Conservation (phyloP, 2,797 vertebrate species). For the Acipenser ruthenus region DNA sequence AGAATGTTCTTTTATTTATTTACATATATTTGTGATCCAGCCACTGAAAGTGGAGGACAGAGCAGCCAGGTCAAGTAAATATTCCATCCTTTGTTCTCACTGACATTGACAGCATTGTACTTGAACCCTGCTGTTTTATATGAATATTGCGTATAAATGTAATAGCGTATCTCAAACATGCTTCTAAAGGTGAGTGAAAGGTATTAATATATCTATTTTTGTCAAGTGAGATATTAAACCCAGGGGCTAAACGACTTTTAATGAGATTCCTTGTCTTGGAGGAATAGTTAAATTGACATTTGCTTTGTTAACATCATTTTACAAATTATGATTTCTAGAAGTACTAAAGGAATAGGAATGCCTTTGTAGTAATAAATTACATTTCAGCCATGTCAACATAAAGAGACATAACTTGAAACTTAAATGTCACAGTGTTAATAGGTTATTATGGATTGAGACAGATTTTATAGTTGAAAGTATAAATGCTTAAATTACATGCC, state of each 20-base stretch:
- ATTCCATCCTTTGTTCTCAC: background rate
- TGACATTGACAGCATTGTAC: background rate
- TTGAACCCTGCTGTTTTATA: slow-evolving; percentile 9
- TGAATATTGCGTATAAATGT: slow-evolving; percentile 23
- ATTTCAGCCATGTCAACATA: slow-evolving; percentile 46
- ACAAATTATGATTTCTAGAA: slow-evolving; percentile 7
- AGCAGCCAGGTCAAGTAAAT: background rate
- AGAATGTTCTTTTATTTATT: too few relatives aligned
- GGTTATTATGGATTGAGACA: slow-evolving; percentile 42
- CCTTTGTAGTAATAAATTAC: slow-evolving; percentile 54
- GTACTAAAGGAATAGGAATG: slow-evolving; percentile 42
- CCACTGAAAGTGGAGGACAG: background rate
- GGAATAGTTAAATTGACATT: slow-evolving; percentile 26
- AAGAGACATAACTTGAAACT: slow-evolving; percentile 14
- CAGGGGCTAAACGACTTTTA: slow-evolving; percentile 9
- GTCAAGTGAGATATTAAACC: slow-evolving; percentile 11
- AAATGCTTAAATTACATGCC: slow-evolving; percentile 40
- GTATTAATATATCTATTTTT: too few relatives aligned
- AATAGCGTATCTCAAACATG: slow-evolving; percentile 15
- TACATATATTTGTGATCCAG: background rate
- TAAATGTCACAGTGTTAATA: slow-evolving; percentile 52
- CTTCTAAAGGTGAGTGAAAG: too few relatives aligned
- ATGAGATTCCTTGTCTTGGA: slow-evolving; percentile 29
- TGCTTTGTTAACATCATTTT: slow-evolving; percentile 18
- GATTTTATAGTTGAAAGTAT: slow-evolving; percentile 48